Percentiles rank a stretch among this genome's conserved stretches.
These are phyloP conservation scores for Incurvaria masculella DNA, from an alignment of 2,888 invertebrate genomes.

Conservation along the genomic window DNA sequence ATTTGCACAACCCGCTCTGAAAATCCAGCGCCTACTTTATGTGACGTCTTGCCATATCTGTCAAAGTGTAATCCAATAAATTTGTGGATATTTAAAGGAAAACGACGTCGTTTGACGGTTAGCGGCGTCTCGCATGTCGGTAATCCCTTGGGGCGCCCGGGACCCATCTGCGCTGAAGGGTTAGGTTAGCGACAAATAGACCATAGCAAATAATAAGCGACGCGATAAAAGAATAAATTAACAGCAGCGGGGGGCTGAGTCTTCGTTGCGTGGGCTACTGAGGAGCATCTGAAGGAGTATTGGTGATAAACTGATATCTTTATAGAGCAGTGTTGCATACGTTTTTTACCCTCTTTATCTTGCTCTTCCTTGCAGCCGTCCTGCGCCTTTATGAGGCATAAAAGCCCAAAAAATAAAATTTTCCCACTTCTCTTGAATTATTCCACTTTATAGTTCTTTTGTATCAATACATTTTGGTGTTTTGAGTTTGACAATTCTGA, in stretches of 20 bases:
- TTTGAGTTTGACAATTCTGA: too few relatives aligned
- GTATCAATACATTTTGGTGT: too few relatives aligned
- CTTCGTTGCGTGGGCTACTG: too few relatives aligned
- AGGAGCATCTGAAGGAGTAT: too few relatives aligned
- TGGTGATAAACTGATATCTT: too few relatives aligned
- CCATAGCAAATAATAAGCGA: conserved; percentile 47
- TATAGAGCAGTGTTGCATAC: too few relatives aligned
- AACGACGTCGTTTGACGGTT: conserved; percentile 53
- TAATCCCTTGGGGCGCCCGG: conserved; percentile 39
- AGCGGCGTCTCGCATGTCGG: conserved; percentile 39
- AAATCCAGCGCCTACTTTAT: conserved; percentile 42
- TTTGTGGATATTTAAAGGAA: conserved; percentile 42
- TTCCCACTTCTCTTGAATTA: too few relatives aligned
- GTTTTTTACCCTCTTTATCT: too few relatives aligned
- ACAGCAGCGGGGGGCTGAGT: neutral
- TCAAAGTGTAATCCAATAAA: conserved; percentile 57
- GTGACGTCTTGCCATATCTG: conserved; percentile 50
- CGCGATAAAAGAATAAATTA: conserved; percentile 39
- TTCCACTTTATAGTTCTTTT: too few relatives aligned
- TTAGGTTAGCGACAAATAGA: conserved; percentile 55
- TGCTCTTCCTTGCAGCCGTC: too few relatives aligned
- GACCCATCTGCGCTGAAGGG: conserved; percentile 51
- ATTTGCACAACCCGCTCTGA: neutral
- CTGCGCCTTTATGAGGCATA: too few relatives aligned
- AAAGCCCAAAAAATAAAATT: too few relatives aligned